Conservation (phyloP, 2,888 invertebrate genomes). For the Helicoverpa assulta region DNA sequence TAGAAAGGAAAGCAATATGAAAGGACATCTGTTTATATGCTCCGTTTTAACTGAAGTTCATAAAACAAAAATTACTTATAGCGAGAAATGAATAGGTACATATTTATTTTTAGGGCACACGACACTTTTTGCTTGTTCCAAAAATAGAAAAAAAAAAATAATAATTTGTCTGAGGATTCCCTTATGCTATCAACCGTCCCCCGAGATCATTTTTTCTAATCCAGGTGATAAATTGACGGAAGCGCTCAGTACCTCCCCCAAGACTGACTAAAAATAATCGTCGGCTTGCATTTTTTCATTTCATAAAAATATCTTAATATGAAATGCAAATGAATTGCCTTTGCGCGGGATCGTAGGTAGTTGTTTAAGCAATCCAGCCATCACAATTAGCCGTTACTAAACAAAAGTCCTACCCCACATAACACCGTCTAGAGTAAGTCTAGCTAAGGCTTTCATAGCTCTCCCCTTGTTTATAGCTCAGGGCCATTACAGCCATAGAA, state of each 20-base stretch:
- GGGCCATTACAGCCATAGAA: slow-evolving; percentile 42
- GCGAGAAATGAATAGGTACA: slow-evolving; percentile 64
- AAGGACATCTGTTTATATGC: slow-evolving; percentile 72
- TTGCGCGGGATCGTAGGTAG: too few species aligned
- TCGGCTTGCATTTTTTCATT: slow-evolving; percentile 68
- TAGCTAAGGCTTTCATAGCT: slow-evolving; percentile 24
- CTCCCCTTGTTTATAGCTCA: slow-evolving; percentile 33
- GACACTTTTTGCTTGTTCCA: slow-evolving; percentile 21
- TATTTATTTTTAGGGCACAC: slow-evolving; percentile 58
- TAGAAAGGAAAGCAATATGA: slow-evolving; percentile 61
- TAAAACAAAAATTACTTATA: slow-evolving; percentile 68
- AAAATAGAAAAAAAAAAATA: slow-evolving; percentile 56
- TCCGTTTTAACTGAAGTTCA: slow-evolving; percentile 75
- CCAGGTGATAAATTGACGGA: slow-evolving; percentile 83
- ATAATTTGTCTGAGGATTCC: slow-evolving; percentile 48
- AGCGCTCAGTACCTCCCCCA: slow-evolving; percentile 71
- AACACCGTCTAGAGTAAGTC: slow-evolving; percentile 45
- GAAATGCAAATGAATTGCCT: slow-evolving; percentile 44
- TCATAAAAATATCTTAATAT: slow-evolving; percentile 64
- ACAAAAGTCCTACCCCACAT: slow-evolving; percentile 14
- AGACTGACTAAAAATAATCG: slow-evolving; percentile 74
- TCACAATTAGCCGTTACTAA: neutral
- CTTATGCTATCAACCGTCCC: slow-evolving; percentile 66
- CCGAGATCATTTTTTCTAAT: slow-evolving; percentile 77
- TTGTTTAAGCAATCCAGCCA: neutral